Percentiles rank a stretch among this genome's conserved stretches.
Evolutionary conservation across 1,140 invertebrate species (phyloP).

Genomic region (Reticulitermes speratus): DNA sequence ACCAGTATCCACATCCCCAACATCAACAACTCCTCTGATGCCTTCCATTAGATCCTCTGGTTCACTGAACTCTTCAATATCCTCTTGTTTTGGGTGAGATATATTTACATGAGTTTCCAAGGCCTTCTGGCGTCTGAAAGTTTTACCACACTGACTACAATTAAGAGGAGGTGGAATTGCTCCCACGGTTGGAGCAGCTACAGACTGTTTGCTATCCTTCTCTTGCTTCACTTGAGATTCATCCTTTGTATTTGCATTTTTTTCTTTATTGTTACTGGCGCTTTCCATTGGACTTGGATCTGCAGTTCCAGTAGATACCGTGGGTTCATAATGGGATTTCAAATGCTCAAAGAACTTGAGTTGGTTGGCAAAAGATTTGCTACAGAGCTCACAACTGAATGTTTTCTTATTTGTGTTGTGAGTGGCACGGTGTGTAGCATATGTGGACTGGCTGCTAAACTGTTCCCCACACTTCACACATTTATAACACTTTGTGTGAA

Average conservation of each 20-base stretch:
- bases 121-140: slow-evolving; percentile 63
- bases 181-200: neutral
- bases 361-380: slow-evolving; percentile 62
- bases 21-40: slow-evolving; percentile 62
- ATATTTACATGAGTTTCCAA: slow-evolving; percentile 62
- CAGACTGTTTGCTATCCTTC: slow-evolving; percentile 14
- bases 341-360: slow-evolving; percentile 78
- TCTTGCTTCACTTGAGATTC: slow-evolving; percentile 27
- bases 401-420: slow-evolving; percentile 36
- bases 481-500: slow-evolving; percentile 44
- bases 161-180: slow-evolving; percentile 44
- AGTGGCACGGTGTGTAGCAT: slow-evolving; percentile 40
- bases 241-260: slow-evolving; percentile 29
- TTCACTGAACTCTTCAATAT: slow-evolving; percentile 71
- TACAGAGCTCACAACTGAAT: slow-evolving; percentile 69
- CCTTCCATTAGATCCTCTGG: slow-evolving; percentile 81
- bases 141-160: slow-evolving; percentile 62
- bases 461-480: slow-evolving; percentile 46
- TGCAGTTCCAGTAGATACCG: neutral
- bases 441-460: slow-evolving; percentile 42
- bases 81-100: slow-evolving; percentile 52
- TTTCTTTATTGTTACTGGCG: slow-evolving; percentile 40
- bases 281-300: slow-evolving; percentile 1
- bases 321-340: slow-evolving; percentile 74
- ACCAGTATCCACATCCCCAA: slow-evolving; percentile 27